phyloP scores from a whole-genome alignment of 2,797 vertebrate species.

The Orientallactaga sibirica region DNA sequence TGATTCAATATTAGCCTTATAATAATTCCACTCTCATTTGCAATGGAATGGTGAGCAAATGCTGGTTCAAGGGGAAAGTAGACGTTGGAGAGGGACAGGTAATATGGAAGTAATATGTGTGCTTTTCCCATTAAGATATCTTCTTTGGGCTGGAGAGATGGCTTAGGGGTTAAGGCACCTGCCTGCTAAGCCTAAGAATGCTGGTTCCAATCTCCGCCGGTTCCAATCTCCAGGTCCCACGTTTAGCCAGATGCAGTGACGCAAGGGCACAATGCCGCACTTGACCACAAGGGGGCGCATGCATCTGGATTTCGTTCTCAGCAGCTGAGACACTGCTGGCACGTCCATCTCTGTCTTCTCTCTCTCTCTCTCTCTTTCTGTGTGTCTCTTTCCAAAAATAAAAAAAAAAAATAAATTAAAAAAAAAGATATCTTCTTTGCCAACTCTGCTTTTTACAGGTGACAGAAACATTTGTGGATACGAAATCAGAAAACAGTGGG shows the following conservation, averaged over 20 bases:
- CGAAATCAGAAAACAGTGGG: not conserved
- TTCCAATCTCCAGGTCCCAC: too few relatives aligned
- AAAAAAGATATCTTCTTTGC: too few relatives aligned
- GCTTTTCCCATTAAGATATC: not conserved
- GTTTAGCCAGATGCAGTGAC: too few relatives aligned
- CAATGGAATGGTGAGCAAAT: not conserved
- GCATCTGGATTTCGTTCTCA: too few relatives aligned
- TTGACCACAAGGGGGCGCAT: too few relatives aligned
- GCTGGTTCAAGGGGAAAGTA: not conserved
- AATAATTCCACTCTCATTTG: not conserved
- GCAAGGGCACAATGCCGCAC: too few relatives aligned
- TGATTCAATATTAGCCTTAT: not conserved
- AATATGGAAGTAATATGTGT: not conserved
- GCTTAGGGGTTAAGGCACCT: too few relatives aligned
- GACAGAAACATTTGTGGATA: not conserved
- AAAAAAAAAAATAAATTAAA: too few relatives aligned
- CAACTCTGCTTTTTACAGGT: not conserved
- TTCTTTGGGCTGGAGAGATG: not conserved
- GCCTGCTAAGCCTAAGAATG: too few relatives aligned
- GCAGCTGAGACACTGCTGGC: too few relatives aligned
- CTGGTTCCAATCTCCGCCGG: too few relatives aligned
- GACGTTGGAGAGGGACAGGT: accelerated
- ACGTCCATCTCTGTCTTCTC: too few relatives aligned
- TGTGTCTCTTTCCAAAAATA: not conserved
- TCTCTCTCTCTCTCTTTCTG: not conserved